Conservation (phyloP, 1,140 invertebrate genomes). For the Diorhabda elongata region DNA sequence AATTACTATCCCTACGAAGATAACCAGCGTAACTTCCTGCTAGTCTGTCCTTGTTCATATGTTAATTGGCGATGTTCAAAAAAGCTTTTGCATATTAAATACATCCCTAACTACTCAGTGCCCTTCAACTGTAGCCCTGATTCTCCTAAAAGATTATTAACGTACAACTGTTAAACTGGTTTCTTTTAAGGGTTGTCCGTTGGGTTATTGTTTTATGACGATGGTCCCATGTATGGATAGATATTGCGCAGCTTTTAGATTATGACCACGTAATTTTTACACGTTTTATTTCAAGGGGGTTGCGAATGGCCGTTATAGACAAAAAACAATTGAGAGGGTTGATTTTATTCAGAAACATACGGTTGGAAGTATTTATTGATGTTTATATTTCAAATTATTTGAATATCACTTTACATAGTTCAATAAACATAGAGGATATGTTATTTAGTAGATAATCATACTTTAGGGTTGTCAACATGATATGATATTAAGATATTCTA, state of each 20-base stretch:
- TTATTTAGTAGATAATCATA: too few species aligned
- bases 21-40: conserved; percentile 10
- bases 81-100: conserved; percentile 26
- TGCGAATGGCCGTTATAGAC: conserved; percentile 4
- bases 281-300: conserved; percentile 10
- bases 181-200: conserved; percentile 19
- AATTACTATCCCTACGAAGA: not conserved
- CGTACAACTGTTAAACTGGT: conserved; percentile 13
- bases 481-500: too few species aligned
- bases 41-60: conserved; percentile 24
- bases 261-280: conserved; percentile 13
- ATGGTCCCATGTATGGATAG: not conserved
- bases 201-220: conserved; percentile 10
- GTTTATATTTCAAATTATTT: too few species aligned
- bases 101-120: conserved; percentile 4
- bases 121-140: conserved; percentile 4
- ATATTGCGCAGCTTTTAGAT: not conserved
- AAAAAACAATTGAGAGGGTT: conserved; percentile 6
- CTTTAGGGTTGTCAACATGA: too few species aligned
- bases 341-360: too few species aligned
- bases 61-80: conserved; percentile 24
- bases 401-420: too few species aligned
- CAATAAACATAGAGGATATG: too few species aligned
- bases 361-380: too few species aligned
- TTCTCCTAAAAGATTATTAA: conserved; percentile 14